Evolutionary conservation across 2,797 vertebrate species (phyloP).

Genomic region (Oryzias sinensis): DNA sequence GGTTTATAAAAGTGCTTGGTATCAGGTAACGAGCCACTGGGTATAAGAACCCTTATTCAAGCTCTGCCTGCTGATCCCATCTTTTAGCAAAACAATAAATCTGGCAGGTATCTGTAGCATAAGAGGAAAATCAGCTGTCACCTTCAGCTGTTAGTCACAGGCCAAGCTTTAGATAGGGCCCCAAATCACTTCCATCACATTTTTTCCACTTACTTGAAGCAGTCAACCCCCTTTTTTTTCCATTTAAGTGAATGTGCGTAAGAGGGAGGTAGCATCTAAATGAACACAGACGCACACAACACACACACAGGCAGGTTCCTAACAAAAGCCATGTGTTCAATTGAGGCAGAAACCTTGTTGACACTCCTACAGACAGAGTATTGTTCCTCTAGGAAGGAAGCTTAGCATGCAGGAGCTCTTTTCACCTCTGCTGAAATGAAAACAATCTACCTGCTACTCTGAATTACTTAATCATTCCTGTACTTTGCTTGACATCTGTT

Average conservation of each 20-base stretch:
- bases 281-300: conserved; percentile 37
- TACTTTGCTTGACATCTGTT: conserved; percentile 22
- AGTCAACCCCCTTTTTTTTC: conserved; percentile 64
- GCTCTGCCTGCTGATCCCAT: background rate
- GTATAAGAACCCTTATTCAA: background rate
- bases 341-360: conserved; percentile 55
- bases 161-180: conserved; percentile 22
- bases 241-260: conserved; percentile 43
- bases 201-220: conserved; percentile 70
- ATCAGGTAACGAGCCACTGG: background rate
- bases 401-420: conserved; percentile 31
- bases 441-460: conserved; percentile 27
- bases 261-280: conserved; percentile 47
- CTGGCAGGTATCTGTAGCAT: background rate
- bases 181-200: conserved; percentile 56
- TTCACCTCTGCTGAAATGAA: conserved; percentile 34
- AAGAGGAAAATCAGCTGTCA: conserved; percentile 28
- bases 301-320: conserved; percentile 45
- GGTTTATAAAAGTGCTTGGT: background rate
- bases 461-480: conserved; percentile 13
- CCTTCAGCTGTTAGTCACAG: conserved; percentile 27
- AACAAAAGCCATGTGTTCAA: conserved; percentile 79
- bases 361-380: conserved; percentile 11
- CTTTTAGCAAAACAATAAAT: background rate
- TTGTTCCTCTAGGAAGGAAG: too few relatives aligned